A percentile compares a stretch with the other conserved stretches of the same genome.
phyloP scores from a whole-genome alignment of 2,797 vertebrate genomes.

The Craterocephalus amniculus region DNA sequence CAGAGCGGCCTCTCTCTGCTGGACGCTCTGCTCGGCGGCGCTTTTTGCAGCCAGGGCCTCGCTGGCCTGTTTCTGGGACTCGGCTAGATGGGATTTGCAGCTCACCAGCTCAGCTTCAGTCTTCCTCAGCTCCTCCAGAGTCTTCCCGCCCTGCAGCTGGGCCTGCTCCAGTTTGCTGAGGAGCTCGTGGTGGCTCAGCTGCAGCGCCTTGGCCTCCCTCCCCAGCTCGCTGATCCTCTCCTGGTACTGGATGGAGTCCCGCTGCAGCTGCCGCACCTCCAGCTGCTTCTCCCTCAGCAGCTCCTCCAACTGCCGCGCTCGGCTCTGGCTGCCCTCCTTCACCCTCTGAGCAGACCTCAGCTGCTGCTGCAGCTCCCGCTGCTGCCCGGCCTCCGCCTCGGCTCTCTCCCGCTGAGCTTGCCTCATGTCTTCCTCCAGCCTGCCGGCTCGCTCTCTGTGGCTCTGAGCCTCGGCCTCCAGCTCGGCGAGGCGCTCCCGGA shows the following conservation, averaged over 20 bases:
- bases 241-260: conserved; percentile 92
- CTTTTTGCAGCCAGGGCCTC: conserved; percentile 83
- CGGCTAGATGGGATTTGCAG: conserved; percentile 83
- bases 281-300: conserved; percentile 94
- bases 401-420: conserved; percentile 87
- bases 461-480: conserved; percentile 79
- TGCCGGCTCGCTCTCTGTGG: conserved; percentile 70
- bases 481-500: conserved; percentile 79
- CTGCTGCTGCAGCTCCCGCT: conserved; percentile 89
- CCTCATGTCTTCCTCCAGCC: conserved; percentile 91
- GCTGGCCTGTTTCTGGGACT: conserved; percentile 85
- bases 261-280: conserved; percentile 94
- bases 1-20: conserved; percentile 78
- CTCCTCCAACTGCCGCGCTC: conserved; percentile 92
- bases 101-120: conserved; percentile 82
- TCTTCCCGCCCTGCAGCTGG: conserved; percentile 74
- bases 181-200: conserved; percentile 84
- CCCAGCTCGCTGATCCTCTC: conserved; percentile 91
- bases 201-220: conserved; percentile 87
- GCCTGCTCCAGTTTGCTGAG: conserved; percentile 81
- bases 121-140: conserved; percentile 77
- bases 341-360: conserved; percentile 86
- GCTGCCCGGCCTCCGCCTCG: conserved; percentile 82
- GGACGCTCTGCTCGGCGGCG: conserved; percentile 71
- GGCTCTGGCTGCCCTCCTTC: conserved; percentile 84